Base-by-base conservation (phyloP, 2,113 vertebrate genomes). In the Leucoraja erinaceus region DNA sequence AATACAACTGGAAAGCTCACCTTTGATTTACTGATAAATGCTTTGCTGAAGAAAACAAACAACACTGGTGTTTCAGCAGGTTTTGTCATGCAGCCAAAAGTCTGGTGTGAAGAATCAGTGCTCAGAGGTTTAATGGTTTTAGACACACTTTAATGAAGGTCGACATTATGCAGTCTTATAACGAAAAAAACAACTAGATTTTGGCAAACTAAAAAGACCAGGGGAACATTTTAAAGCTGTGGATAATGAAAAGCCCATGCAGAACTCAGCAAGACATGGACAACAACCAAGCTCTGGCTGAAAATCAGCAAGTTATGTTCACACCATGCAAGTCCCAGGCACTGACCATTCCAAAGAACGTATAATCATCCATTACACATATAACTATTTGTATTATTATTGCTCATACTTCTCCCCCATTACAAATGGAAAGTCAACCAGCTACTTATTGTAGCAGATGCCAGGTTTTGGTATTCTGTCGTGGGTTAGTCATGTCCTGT, bases 1-100 rank as follows among this genome's bases (percentile, higher is more conserved):
- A 95, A 96, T 95, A 94, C 94, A 95, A 97, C 96, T 97, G 96
- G 96, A 97, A 97, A 97, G 94, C 95, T 95, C 94, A 95, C 94
- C 95, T 96, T 95, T 96, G 96, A 97, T 96, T 97, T 97, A 96
- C 96, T 95, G 96, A 97, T 97, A 97, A 97, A 97, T 95, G 95
- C 95, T 94, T 95, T 94, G 96, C 95, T 95, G 96, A 96, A 96
- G 96, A 96, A 97, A 97, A 97, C 95, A 97, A 97, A 97, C 95
- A 97, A 95, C 96, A 96, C 97, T 97, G 97, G 96, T 97, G 97
- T 97, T 97, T 96, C 96, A 95, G 95, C 93, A 94, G 95, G 94
- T 94, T 95, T 96, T 97, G 96, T 96, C 96, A 95, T 94, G 94
- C 94, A 95, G 96, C 96, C 96, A 97, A 96, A 95, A 95, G 95